Evolutionary conservation across 1,140 invertebrate genomes (phyloP), one percentile per base, ranked within the genome.

Genomic region (Agraylea sexmaculata): DNA sequence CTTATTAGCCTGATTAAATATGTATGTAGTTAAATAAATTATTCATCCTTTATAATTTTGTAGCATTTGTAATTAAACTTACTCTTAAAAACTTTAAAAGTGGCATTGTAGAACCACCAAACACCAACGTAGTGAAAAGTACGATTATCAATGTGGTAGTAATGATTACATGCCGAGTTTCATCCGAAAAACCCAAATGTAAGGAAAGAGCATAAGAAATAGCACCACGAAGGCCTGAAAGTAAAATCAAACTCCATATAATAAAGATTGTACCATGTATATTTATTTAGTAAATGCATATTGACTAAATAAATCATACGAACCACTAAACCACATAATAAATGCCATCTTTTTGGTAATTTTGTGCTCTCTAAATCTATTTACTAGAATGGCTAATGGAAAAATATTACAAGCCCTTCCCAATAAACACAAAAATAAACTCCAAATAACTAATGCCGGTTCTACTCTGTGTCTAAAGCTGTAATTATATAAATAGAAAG

Each of bases 341-440:
- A 97, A 95, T 78, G 95, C 94, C 87, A 95, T 97, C 65, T 92
- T 93, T 54, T 82, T 84, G 1, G 91, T 96, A 32, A 99, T 98
- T 64, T 93, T 91, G 66, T 98, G 93, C 57, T 95, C 89, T 19
- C 93, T 75, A 63, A 97, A 99, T 59, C 83, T 84, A 60, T 99
- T 99, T 5, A 93, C 84, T 6, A 98, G 64, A 51, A 87, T 75
- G 2, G 90, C 87, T 10, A 99, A 62, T 12, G 95, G 95, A 58
- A 95, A 99, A 42, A 99, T 98, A 56, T 98, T 99, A 30, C 87
- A 80, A 8, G 94, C 94, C 56, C 95, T 74, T 16, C 93, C 93
- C 40, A 96, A 68, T 10, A 99, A 64, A 55, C 90, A 93, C 15
- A 98, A 63, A 18, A 91, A 80, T 40, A 99, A 77, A 43, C 88